A percentile compares a stretch with the other conserved stretches of the same genome.
Evolutionary conservation across 1,140 invertebrate species (phyloP).

Genomic region (Drosophila lacertosa): DNA sequence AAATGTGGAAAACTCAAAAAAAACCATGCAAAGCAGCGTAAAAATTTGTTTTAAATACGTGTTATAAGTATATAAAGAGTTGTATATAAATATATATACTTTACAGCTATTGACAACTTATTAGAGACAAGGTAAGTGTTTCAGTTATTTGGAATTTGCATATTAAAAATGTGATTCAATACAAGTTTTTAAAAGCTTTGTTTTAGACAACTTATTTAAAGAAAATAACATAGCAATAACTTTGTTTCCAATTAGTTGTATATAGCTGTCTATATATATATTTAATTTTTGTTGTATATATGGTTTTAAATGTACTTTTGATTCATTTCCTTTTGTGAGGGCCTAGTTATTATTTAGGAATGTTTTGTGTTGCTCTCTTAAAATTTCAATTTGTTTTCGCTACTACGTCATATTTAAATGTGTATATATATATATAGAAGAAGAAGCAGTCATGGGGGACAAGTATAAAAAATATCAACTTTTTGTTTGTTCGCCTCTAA

Average conservation of each 20-base stretch:
- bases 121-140: no score
- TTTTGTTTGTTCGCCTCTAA: constrained; percentile 46
- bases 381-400: constrained; percentile 33
- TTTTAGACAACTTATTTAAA: no score
- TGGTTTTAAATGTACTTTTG: constrained; percentile 58
- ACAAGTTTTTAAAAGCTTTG: no score
- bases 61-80: constrained; percentile 25
- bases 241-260: no score
- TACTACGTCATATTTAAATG: constrained; percentile 30
- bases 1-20: constrained; percentile 34
- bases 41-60: constrained; percentile 41
- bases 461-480: constrained; percentile 79
- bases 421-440: constrained; percentile 26
- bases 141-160: no score
- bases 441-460: constrained; percentile 58
- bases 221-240: no score
- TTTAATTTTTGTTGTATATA: constrained; percentile 18
- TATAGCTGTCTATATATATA: constrained; percentile 27
- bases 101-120: no score
- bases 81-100: constrained; percentile 29
- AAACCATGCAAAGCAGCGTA: constrained; percentile 52
- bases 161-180: no score
- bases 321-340: constrained; percentile 65
- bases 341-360: constrained; percentile 66
- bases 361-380: constrained; percentile 50